Evolutionary conservation across 1,140 invertebrate species (phyloP).

Genomic region (Ridgeia piscesae): DNA sequence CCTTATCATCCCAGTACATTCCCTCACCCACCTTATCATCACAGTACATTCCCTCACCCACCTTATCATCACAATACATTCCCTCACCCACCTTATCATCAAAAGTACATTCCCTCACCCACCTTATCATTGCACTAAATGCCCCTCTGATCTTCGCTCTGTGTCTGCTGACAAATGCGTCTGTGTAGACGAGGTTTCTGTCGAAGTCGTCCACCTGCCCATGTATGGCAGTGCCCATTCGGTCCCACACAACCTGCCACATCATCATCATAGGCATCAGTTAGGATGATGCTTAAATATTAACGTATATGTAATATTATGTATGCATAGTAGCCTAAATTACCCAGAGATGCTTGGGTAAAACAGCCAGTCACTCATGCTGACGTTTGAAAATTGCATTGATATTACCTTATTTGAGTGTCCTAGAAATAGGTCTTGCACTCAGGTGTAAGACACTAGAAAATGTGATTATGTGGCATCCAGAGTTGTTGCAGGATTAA

Average conservation of each 20-base stretch:
- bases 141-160: slow-evolving; percentile 83
- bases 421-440: too few species aligned
- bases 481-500: too few species aligned
- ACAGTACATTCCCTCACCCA: not conserved
- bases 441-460: too few species aligned
- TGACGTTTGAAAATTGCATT: too few species aligned
- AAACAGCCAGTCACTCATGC: too few species aligned
- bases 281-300: not conserved
- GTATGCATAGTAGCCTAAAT: too few species aligned
- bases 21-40: not conserved
- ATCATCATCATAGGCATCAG: slow-evolving; percentile 21
- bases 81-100: not conserved
- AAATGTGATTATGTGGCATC: too few species aligned
- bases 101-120: not conserved
- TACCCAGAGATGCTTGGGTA: too few species aligned
- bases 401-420: too few species aligned
- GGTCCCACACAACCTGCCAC: slow-evolving; percentile 66
- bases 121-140: slow-evolving; percentile 76
- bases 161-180: slow-evolving; percentile 81
- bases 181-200: slow-evolving; percentile 82
- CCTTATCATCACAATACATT: not conserved
- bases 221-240: slow-evolving; percentile 77
- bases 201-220: slow-evolving; percentile 83
- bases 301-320: too few species aligned
- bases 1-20: not conserved